A percentile compares a stretch with the other conserved stretches of the same genome.
phyloP scores from a whole-genome alignment of 37 sponge, comb jelly and placozoan species.

The Cliona cf. orientalis region DNA sequence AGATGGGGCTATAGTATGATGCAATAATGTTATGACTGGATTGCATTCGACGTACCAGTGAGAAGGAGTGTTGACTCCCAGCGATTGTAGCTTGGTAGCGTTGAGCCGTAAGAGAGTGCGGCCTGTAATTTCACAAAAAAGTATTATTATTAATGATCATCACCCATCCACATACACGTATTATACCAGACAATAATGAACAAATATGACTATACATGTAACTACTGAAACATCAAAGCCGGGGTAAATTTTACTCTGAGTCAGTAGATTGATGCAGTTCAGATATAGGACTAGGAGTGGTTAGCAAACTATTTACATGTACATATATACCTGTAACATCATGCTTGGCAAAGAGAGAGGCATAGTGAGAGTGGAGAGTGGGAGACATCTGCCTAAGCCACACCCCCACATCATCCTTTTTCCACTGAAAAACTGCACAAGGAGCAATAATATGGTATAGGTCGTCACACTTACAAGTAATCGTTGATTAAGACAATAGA shows the following conservation, averaged over 20 bases:
- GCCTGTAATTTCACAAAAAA: conserved; percentile 17
- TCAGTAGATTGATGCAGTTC: background rate
- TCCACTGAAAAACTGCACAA: conserved; percentile 57
- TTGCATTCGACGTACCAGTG: conserved; percentile 41
- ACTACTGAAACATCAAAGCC: no score
- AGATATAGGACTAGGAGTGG: background rate
- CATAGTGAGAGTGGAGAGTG: conserved; percentile 43
- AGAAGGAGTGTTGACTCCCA: conserved; percentile 39
- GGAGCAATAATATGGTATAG: no score
- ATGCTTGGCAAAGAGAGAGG: conserved; percentile 42
- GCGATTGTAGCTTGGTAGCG: conserved; percentile 40
- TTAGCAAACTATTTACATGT: background rate
- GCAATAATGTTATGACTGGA: no score
- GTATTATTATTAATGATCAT: background rate
- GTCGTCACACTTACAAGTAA: no score
- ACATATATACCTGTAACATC: conserved; percentile 65
- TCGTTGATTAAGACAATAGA: no score
- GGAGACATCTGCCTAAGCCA: conserved; percentile 66
- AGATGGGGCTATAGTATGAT: no score
- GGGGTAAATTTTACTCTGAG: no score
- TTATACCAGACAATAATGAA: no score
- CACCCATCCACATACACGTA: background rate
- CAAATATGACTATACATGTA: no score
- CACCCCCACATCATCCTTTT: conserved; percentile 12
- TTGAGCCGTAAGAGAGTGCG: conserved; percentile 51